Base-by-base conservation (phyloP, 2,888 invertebrate species). In the Lagria hirta region DNA sequence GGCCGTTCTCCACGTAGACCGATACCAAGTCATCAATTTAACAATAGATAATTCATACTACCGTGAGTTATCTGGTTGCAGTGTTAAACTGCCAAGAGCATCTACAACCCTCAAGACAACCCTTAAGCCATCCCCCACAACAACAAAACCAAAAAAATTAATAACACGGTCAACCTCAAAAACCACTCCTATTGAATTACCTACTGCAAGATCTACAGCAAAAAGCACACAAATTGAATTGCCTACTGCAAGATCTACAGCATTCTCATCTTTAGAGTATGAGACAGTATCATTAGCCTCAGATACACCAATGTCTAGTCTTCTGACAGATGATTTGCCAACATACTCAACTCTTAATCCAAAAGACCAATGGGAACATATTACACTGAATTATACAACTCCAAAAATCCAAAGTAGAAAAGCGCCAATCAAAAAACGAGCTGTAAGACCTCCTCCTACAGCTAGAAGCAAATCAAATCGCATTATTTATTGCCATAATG, bases 11-110 rank as follows among this genome's bases (percentile, higher is more conserved):
- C 78, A 79, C 46, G 74, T 76, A 0, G 79, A 80, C 3, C 83
- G 86, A 64, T 86, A 90, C 64, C 94, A 94, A 72, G 80, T 91
- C 13, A 80, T 93, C 11, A 81, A 83, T 38, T 69, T 93, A 14
- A 85, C 86, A 0, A 77, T 80, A 24, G 75, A 76, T 68, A 75
- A 76, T 45, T 77, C 78, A 0, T 74, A 76, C 13, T 57, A 57
- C 11, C 78, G 77, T 0, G 77, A 79, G 22, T 71, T 73, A 35
- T 81, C 85, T 0, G 86, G 85, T 1, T 85, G 71, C 49, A 38
- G 47, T 11, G 53, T 57, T 36, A 27, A 49, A 18, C 51, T n/a
- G n/a, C 53, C 6, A 35, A 24, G 23, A 23, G n/a, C n/a, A n/a
- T n/a, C n/a, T n/a, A n/a, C n/a, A n/a, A n/a, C n/a, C n/a, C n/a